These are phyloP conservation scores for Notolabrus celidotus DNA, from an alignment of 2,797 vertebrate species.

Conservation along the genomic window DNA sequence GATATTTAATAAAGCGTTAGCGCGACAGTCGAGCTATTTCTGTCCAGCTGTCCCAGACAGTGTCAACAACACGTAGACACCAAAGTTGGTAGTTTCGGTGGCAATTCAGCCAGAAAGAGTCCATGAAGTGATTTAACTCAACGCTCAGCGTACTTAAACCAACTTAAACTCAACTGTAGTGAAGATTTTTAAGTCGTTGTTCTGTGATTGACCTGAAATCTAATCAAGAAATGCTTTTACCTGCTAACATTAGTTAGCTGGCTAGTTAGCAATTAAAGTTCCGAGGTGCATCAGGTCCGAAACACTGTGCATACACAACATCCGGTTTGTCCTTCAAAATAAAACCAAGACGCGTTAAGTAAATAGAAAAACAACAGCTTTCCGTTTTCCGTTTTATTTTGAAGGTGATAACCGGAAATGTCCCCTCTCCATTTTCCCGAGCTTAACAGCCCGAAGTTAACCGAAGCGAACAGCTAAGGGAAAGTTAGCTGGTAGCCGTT, in stretches of 20 bases:
- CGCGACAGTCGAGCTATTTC: not conserved
- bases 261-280: conserved; percentile 72
- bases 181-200: not conserved
- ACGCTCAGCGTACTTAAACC: not conserved
- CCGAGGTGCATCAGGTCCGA: conserved; percentile 21
- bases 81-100: conserved; percentile 36
- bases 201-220: not conserved
- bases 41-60: not conserved
- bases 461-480: conserved; percentile 49
- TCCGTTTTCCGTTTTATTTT: conserved; percentile 16
- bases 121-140: not conserved
- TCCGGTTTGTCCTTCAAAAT: conserved; percentile 24
- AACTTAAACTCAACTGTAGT: fast-evolving
- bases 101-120: conserved; percentile 1
- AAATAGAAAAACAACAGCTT: too few relatives aligned
- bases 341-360: fast-evolving
- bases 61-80: conserved; percentile 35
- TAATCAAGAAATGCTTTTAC: conserved; percentile 29
- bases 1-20: not conserved
- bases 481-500: conserved; percentile 75
- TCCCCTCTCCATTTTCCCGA: fast-evolving
- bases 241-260: conserved; percentile 59
- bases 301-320: fast-evolving
- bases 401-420: not conserved
- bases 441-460: conserved; percentile 48